Percentiles rank a stretch among this genome's conserved stretches.
Conservation (phyloP, 2,888 invertebrate species). For the Neocrepidodera transversa region DNA sequence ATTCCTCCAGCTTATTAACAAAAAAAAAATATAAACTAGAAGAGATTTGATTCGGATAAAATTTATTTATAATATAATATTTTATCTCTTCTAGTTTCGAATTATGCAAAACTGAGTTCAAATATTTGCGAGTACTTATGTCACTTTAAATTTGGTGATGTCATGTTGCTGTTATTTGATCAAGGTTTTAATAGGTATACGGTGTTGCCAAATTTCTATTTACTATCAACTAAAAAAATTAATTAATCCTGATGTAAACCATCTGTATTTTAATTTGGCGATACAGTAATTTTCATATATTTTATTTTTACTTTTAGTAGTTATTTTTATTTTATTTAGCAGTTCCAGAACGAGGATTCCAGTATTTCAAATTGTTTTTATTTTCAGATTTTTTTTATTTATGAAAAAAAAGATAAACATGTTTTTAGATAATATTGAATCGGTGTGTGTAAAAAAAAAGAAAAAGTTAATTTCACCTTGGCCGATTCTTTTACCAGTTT, state of each 20-base stretch:
- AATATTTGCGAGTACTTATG: slow-evolving; percentile 5
- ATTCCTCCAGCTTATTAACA: slow-evolving; percentile 29
- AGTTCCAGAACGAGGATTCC: slow-evolving; percentile 4
- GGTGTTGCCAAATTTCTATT: slow-evolving; percentile 14
- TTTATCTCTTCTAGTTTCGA: slow-evolving; percentile 6
- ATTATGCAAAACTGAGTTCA: slow-evolving; percentile 3
- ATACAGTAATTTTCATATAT: neutral
- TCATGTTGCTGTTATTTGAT: slow-evolving; percentile 11
- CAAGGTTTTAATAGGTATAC: neutral
- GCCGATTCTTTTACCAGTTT: slow-evolving; percentile 5
- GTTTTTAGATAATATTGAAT: neutral
- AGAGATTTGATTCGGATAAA: too few species aligned
- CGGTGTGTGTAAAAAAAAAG: neutral
- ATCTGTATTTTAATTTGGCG: neutral
- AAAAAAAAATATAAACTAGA: neutral
- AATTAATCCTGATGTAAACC: neutral
- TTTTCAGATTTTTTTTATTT: neutral
- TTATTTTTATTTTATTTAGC: slow-evolving; percentile 6
- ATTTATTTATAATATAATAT: too few species aligned
- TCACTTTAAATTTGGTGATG: slow-evolving; percentile 15
- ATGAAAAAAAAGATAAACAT: slow-evolving; percentile 18
- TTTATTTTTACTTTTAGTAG: neutral
- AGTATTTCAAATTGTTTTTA: neutral
- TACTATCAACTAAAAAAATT: neutral
- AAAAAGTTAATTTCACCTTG: slow-evolving; percentile 13